These are phyloP conservation scores for Epinephelus malabaricus DNA, from an alignment of 2,797 vertebrate genomes.

Conservation along the genomic window DNA sequence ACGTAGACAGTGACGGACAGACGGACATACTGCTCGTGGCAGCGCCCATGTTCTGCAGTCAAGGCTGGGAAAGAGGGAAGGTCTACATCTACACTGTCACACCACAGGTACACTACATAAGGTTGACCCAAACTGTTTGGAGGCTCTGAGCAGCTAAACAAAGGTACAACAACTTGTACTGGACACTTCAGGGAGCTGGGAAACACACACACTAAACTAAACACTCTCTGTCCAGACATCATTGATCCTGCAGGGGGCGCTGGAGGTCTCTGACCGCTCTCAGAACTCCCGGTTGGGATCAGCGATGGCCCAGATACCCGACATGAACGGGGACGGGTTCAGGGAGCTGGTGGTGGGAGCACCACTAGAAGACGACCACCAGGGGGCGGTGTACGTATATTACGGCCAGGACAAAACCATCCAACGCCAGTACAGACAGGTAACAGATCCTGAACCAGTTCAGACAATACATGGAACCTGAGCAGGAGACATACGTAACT, in stretches of 20 bases:
- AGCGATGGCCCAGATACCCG: conserved; percentile 88
- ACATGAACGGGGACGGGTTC: conserved; percentile 95
- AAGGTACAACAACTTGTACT: background rate
- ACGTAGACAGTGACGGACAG: conserved; percentile 85
- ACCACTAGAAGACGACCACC: conserved; percentile 92
- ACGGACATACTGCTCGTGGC: conserved; percentile 92
- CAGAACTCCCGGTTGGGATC: conserved; percentile 95
- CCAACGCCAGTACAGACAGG: conserved; percentile 89
- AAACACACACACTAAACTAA: background rate
- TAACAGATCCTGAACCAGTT: conserved; percentile 52
- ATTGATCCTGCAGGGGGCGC: conserved; percentile 85
- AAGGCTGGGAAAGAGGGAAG: conserved; percentile 90
- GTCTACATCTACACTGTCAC: conserved; percentile 88
- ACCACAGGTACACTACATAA: conserved; percentile 61
- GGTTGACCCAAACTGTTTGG: no score
- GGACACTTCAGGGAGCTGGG: no score
- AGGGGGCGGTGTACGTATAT: conserved; percentile 93
- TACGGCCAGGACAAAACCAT: conserved; percentile 84
- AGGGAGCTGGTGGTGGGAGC: conserved; percentile 93
- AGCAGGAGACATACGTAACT: background rate
- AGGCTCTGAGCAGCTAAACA: no score
- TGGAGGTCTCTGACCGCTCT: conserved; percentile 82
- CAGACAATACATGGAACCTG: background rate
- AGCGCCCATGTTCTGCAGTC: conserved; percentile 95
- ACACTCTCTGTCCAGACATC: conserved; percentile 74